Base-by-base conservation (phyloP, 2,797 vertebrate species). In the Phoebastria nigripes region DNA sequence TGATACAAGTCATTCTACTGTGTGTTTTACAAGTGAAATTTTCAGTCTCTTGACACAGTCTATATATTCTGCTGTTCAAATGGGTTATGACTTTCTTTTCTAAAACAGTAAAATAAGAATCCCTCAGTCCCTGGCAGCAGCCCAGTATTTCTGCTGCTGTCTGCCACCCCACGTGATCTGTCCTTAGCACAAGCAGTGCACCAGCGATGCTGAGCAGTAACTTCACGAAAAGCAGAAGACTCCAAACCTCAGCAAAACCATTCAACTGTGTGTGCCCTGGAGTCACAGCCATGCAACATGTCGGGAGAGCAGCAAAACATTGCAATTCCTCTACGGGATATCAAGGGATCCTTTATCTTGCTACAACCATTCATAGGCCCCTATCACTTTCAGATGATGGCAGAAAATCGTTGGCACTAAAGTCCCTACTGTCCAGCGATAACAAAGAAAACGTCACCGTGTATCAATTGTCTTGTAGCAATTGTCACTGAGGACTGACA, bases 381-480 rank as follows among this genome's bases (percentile, higher is more conserved):
- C 97, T 97, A 97, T 97, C 97, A 95, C 95, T 98, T 98, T 97
- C 80, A 94, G 85, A 95, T 88, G 95, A 94, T 96, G 97, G 97
- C 98, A 98, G 97, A 98, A 98, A 98, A 98, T 98, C 98, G 89
- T 97, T 98, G 95, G 87, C 81, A 87, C 70, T 96, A 81, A 97
- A 95, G 92, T 97, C 96, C 80, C 96, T 94, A 65, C 96, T 96
- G 96, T 97, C 93, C 95, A 97, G 91, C 87, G 93, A 94, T 96
- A 97, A 97, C 97, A 98, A 98, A 98, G 97, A 96, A 97, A 98
- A 95, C 90, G 15, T 96, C 77, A 67, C 71, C 14, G 4, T 33
- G 28, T 92, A 97, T 97, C 95, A 95, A 18, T 97, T 97, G 95
- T 96, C 93, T 96, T 52, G 59, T 65, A 93, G 91, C 93, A 91